phyloP scores from a whole-genome alignment of 2,888 invertebrate species.

The Incurvaria masculella region DNA sequence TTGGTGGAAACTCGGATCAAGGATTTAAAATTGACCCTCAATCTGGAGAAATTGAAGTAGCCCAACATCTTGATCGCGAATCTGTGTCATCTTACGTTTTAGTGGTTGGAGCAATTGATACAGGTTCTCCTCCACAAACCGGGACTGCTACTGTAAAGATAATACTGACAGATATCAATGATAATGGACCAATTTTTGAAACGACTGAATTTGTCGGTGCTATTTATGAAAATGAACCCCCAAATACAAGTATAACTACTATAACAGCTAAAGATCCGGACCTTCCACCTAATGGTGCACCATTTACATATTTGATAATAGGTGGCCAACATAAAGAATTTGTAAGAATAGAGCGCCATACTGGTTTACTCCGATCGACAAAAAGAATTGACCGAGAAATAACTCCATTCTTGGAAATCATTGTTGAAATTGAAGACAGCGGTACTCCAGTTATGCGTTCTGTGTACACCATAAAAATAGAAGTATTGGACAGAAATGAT shows the following conservation, averaged over 20 bases:
- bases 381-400: slow-evolving; percentile 79
- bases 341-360: slow-evolving; percentile 74
- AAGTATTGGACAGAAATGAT: slow-evolving; percentile 86
- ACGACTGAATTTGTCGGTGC: slow-evolving; percentile 68
- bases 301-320: slow-evolving; percentile 77
- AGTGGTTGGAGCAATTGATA: slow-evolving; percentile 84
- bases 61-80: slow-evolving; percentile 77
- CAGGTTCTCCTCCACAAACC: slow-evolving; percentile 85
- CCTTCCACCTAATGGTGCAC: slow-evolving; percentile 85
- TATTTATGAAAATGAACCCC: slow-evolving; percentile 83
- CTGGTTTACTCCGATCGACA: slow-evolving; percentile 77
- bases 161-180: slow-evolving; percentile 82
- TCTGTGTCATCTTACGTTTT: slow-evolving; percentile 69
- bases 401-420: slow-evolving; percentile 69
- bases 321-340: slow-evolving; percentile 75
- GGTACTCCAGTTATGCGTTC: slow-evolving; percentile 81
- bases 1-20: slow-evolving; percentile 78
- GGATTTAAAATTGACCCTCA: slow-evolving; percentile 87
- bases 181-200: slow-evolving; percentile 86
- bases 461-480: slow-evolving; percentile 71
- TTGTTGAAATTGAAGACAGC: slow-evolving; percentile 86
- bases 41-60: slow-evolving; percentile 77
- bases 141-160: slow-evolving; percentile 85
- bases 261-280: slow-evolving; percentile 88
- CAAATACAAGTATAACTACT: slow-evolving; percentile 78